These are phyloP conservation scores for Proales similis DNA, from an alignment of 1,140 invertebrate species.

Conservation along the genomic window DNA sequence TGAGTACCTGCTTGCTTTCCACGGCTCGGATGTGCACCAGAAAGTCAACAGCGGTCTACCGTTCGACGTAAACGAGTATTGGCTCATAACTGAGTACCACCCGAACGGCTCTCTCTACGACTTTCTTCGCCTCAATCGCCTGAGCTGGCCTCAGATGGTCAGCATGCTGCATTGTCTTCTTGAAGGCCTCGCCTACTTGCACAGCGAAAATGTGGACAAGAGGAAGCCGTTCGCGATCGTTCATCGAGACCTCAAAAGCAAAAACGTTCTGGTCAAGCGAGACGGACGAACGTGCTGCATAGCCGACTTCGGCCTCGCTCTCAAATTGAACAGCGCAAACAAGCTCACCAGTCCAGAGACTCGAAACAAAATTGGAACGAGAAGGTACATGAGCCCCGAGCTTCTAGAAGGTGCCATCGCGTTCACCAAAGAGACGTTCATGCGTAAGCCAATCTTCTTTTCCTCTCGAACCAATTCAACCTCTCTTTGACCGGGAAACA, in stretches of 20 bases:
- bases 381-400: constrained; percentile 89
- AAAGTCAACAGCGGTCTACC: neutral
- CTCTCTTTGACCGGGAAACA: neutral
- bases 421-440: constrained; percentile 35
- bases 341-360: constrained; percentile 29
- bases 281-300: constrained; percentile 73
- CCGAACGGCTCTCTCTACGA: constrained; percentile 83
- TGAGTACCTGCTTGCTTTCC: constrained; percentile 6
- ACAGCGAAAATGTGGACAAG: constrained; percentile 41
- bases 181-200: constrained; percentile 74
- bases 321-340: constrained; percentile 12
- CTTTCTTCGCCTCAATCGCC: constrained; percentile 68
- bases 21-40: constrained; percentile 7
- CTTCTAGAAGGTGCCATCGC: constrained; percentile 57
- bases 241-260: constrained; percentile 87
- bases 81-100: constrained; percentile 86
- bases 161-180: constrained; percentile 65
- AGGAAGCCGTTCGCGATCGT: constrained; percentile 84
- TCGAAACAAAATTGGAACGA: constrained; percentile 54
- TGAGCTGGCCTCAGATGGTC: constrained; percentile 76
- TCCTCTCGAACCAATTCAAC: neutral
- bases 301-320: constrained; percentile 71
- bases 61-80: constrained; percentile 59
- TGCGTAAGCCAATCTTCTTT: constrained; percentile 12
- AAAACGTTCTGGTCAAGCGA: constrained; percentile 89